Conservation (phyloP, 2,797 vertebrate species). For the Saguinus oedipus region DNA sequence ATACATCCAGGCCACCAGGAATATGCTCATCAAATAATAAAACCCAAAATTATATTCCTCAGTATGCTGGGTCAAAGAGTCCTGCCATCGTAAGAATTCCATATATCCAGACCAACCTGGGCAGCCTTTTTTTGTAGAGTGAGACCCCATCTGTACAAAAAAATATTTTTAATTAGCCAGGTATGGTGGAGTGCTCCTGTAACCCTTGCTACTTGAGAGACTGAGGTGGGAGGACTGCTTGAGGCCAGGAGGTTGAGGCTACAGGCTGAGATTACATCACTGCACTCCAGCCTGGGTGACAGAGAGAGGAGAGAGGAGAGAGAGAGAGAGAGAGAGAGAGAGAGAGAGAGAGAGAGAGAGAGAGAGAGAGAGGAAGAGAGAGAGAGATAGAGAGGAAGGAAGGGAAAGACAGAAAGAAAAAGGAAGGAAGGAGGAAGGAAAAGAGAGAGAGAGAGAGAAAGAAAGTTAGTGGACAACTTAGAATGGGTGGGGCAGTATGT, state of each 20-base stretch:
- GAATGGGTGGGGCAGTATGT: not conserved
- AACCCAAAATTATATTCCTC: not conserved
- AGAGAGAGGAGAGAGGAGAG: too few relatives aligned
- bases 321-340: rapidly evolving
- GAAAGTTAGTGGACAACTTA: not conserved
- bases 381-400: too few relatives aligned
- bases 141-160: too few relatives aligned
- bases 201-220: too few relatives aligned
- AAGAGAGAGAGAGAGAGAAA: not conserved
- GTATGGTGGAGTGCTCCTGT: too few relatives aligned
- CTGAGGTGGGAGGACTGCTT: too few relatives aligned
- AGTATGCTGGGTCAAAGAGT: not conserved
- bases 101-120: not conserved
- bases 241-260: too few relatives aligned
- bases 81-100: not conserved
- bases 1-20: not conserved
- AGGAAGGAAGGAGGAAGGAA: not conserved
- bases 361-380: too few relatives aligned
- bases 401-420: not conserved
- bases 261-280: too few relatives aligned
- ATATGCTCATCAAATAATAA: not conserved
- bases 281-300: too few relatives aligned
- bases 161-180: too few relatives aligned
- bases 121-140: too few relatives aligned
- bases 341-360: not conserved